A percentile compares a stretch with the other conserved stretches of the same genome.
phyloP scores from a whole-genome alignment of 2,797 vertebrate species.

The Siniperca scherzeri region DNA sequence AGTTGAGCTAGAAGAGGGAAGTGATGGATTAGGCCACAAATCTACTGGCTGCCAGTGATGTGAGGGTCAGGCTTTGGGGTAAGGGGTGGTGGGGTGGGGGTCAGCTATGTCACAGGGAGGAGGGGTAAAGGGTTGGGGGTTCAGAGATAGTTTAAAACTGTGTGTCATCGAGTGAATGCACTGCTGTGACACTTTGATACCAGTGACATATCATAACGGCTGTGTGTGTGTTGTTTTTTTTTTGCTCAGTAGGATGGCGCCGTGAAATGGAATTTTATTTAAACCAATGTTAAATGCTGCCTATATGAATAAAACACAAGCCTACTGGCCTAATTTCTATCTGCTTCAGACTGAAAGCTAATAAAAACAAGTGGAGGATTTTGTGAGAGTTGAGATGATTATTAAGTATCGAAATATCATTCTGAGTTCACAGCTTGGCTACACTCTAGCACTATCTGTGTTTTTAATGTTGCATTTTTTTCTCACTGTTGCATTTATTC shows the following conservation, averaged over 20 bases:
- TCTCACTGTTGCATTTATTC: slow-evolving; percentile 24
- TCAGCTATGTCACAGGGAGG: slow-evolving; percentile 61
- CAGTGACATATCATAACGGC: slow-evolving; percentile 38
- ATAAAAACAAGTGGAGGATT: slow-evolving; percentile 13
- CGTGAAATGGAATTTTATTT: background rate
- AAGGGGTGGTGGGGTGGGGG: slow-evolving; percentile 26
- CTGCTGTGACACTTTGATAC: slow-evolving; percentile 44
- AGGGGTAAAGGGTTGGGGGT: slow-evolving; percentile 55
- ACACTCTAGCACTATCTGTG: background rate
- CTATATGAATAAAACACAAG: background rate
- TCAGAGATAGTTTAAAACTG: slow-evolving; percentile 73
- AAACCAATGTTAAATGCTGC: slow-evolving; percentile 11
- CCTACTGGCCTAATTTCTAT: background rate
- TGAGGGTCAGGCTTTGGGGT: slow-evolving; percentile 68
- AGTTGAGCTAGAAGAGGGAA: slow-evolving; percentile 75
- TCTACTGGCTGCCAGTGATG: slow-evolving; percentile 77
- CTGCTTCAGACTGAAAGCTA: background rate
- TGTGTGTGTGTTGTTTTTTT: slow-evolving; percentile 1
- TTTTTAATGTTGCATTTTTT: slow-evolving; percentile 4
- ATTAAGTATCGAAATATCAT: background rate
- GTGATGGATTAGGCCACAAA: slow-evolving; percentile 84
- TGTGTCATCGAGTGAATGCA: slow-evolving; percentile 66
- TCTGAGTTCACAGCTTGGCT: background rate
- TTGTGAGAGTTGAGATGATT: slow-evolving; percentile 3
- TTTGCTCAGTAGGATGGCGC: background rate